Conservation (phyloP, 2,888 invertebrate species). For the Epinotia nisella region DNA sequence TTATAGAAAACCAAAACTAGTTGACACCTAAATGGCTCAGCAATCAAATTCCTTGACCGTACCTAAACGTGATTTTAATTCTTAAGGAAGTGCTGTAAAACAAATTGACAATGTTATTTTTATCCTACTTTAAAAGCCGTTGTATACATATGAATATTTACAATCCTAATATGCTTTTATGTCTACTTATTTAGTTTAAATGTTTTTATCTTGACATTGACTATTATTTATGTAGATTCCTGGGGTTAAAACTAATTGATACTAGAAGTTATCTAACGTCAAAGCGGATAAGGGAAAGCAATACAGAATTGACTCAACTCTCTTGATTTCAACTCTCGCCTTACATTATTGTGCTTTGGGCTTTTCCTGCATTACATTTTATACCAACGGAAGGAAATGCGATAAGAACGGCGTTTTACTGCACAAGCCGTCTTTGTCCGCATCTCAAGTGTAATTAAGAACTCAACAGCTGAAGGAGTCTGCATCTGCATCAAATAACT, state of each 20-base stretch:
- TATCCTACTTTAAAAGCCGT: too few relatives aligned
- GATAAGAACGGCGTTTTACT: not conserved
- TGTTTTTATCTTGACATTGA: too few relatives aligned
- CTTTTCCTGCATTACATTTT: not conserved
- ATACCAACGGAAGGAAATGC: not conserved
- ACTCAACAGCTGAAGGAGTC: slow-evolving; percentile 23
- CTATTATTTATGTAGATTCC: too few relatives aligned
- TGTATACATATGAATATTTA: not conserved
- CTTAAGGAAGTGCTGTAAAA: slow-evolving; percentile 1
- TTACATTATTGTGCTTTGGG: not conserved
- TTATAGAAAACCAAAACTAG: too few relatives aligned
- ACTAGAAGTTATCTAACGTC: too few relatives aligned
- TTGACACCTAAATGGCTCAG: too few relatives aligned
- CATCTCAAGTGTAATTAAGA: slow-evolving; percentile 15
- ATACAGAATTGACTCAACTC: not conserved
- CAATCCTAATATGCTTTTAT: not conserved
- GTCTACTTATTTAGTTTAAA: not conserved
- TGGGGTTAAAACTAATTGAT: too few relatives aligned
- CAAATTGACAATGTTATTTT: not conserved
- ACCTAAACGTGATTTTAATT: slow-evolving; percentile 21
- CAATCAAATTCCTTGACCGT: too few relatives aligned
- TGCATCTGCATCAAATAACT: slow-evolving; percentile 17
- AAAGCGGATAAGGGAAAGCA: too few relatives aligned
- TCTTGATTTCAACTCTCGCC: not conserved
- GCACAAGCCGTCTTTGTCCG: slow-evolving; percentile 16